These are phyloP conservation scores for Chelonus formosanus DNA, from an alignment of 2,888 invertebrate species.

Conservation along the genomic window DNA sequence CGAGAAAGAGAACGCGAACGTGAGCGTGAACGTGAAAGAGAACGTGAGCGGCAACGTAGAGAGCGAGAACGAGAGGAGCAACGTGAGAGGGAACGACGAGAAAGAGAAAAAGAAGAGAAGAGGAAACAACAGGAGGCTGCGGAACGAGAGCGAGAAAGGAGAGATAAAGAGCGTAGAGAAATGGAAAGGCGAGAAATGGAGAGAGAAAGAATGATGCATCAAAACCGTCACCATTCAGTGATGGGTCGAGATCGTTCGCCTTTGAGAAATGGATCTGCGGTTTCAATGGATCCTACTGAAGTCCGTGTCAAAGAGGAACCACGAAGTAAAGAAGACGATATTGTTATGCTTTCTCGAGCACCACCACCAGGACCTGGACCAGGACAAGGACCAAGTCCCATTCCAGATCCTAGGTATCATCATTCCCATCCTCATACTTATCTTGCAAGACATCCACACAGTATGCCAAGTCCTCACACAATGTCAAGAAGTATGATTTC, in stretches of 20 bases:
- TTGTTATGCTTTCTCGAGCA: constrained; percentile 64
- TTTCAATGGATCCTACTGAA: constrained; percentile 47
- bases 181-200: constrained; percentile 70
- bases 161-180: constrained; percentile 68
- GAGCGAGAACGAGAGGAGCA: constrained; percentile 63
- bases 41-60: constrained; percentile 67
- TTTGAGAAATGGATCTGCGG: constrained; percentile 71
- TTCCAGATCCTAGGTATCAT: constrained; percentile 69
- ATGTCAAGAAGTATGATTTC: constrained; percentile 69
- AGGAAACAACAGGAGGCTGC: constrained; percentile 60
- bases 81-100: constrained; percentile 65
- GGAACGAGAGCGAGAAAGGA: constrained; percentile 63
- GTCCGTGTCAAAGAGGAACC: constrained; percentile 74
- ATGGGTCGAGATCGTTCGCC: constrained; percentile 76
- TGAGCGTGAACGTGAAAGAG: constrained; percentile 72
- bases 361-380: constrained; percentile 52
- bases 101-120: constrained; percentile 65
- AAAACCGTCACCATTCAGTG: constrained; percentile 61
- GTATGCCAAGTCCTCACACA: constrained; percentile 67
- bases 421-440: constrained; percentile 67
- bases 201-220: constrained; percentile 68
- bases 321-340: constrained; percentile 68
- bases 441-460: constrained; percentile 62
- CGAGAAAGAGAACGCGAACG: constrained; percentile 70
- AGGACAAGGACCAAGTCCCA: constrained; percentile 63